A percentile compares a stretch with the other conserved stretches of the same genome.
phyloP scores from a whole-genome alignment of 1,140 invertebrate genomes.

The Radopholus similis region DNA sequence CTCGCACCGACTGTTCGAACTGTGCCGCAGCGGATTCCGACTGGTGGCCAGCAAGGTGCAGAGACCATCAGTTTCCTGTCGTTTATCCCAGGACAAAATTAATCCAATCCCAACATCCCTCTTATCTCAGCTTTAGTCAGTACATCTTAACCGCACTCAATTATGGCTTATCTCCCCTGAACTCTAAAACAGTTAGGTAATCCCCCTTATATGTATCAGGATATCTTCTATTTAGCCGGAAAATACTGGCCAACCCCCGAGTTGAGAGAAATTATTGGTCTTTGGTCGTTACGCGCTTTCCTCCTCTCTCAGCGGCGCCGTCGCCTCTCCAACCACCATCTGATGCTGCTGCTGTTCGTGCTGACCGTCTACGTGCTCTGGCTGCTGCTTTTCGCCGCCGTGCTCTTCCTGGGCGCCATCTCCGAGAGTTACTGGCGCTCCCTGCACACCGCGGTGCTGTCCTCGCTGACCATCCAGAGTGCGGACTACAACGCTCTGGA shows the following conservation, averaged over 20 bases:
- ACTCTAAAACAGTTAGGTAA: too few species aligned
- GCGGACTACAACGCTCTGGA: slow-evolving; percentile 34
- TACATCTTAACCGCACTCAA: too few species aligned
- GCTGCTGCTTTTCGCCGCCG: slow-evolving; percentile 22
- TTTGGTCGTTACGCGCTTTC: too few species aligned
- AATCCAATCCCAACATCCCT: too few species aligned
- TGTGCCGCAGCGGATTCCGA: background rate
- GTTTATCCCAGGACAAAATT: background rate
- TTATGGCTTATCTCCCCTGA: too few species aligned
- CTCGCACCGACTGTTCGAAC: slow-evolving; percentile 22
- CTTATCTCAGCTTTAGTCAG: too few species aligned
- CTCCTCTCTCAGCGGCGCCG: background rate
- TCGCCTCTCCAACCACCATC: background rate
- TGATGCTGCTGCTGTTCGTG: background rate
- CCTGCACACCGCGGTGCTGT: slow-evolving; percentile 38
- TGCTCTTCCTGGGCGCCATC: slow-evolving; percentile 29
- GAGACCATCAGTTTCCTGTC: background rate
- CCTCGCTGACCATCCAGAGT: slow-evolving; percentile 39
- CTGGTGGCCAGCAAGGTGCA: background rate
- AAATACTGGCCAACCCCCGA: too few species aligned
- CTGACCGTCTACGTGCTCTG: slow-evolving; percentile 25
- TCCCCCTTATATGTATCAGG: too few species aligned
- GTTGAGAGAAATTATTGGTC: too few species aligned
- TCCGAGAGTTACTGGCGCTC: slow-evolving; percentile 39
- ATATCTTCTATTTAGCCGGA: too few species aligned